These are phyloP conservation scores for Crypturellus undulatus DNA, from an alignment of 2,113 vertebrate genomes.

Conservation along the genomic window DNA sequence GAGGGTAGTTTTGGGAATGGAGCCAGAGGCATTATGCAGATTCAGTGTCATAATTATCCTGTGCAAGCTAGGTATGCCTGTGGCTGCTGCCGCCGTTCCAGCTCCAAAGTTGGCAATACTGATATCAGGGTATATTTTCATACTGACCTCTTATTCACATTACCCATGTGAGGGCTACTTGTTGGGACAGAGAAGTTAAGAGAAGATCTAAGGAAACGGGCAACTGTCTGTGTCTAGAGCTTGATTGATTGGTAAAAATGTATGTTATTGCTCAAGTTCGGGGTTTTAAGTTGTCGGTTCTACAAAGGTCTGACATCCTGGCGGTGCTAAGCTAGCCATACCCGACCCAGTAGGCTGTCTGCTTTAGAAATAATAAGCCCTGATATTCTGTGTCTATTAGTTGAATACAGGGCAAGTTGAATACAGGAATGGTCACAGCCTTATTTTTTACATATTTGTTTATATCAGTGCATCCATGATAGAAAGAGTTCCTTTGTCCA, in stretches of 20 bases:
- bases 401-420: not conserved
- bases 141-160: not conserved
- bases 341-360: not conserved
- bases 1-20: constrained; percentile 11
- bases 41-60: not conserved
- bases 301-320: accelerated
- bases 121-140: not conserved
- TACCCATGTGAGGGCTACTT: not conserved
- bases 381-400: not conserved
- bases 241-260: not conserved
- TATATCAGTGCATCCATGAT: not conserved
- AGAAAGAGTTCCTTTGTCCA: not conserved
- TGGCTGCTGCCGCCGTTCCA: not conserved
- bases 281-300: not conserved
- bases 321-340: not conserved
- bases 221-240: not conserved
- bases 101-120: not conserved
- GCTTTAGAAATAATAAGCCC: not conserved
- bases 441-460: not conserved
- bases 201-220: not conserved
- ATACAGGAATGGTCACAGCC: not conserved
- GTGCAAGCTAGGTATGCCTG: not conserved
- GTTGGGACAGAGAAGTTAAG: not conserved
- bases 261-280: not conserved
- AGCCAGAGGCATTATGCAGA: constrained; percentile 16